Conservation (phyloP, 2,113 vertebrate species). For the Haliaeetus leucogaster region DNA sequence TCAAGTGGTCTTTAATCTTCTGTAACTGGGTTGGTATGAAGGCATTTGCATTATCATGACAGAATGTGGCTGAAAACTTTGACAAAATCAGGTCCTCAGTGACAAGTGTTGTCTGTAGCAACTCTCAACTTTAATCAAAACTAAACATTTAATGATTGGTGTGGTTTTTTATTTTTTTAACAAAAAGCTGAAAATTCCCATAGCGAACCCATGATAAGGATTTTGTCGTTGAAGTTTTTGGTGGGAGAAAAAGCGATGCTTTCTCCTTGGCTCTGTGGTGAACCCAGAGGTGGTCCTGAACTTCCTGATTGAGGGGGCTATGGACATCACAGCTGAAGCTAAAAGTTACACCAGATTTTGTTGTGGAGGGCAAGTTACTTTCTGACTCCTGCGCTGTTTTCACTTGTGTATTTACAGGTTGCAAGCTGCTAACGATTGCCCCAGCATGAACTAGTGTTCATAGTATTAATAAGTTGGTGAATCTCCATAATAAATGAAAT, state of each 20-base stretch:
- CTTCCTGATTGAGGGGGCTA: not conserved
- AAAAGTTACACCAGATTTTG: not conserved
- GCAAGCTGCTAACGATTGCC: not conserved
- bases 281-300: not conserved
- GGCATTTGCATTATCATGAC: not conserved
- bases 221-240: not conserved
- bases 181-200: not conserved
- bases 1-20: slow-evolving; percentile 45
- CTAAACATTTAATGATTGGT: not conserved
- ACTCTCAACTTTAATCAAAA: not conserved
- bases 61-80: not conserved
- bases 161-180: not conserved
- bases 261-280: not conserved
- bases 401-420: not conserved
- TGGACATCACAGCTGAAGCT: not conserved
- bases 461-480: not conserved
- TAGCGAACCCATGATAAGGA: not conserved
- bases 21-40: not conserved
- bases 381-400: not conserved
- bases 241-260: not conserved
- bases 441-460: not conserved
- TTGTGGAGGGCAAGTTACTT: not conserved
- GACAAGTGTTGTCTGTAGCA: not conserved
- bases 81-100: not conserved
- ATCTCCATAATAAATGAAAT: not conserved